A percentile compares a stretch with the other conserved stretches of the same genome.
Conservation (phyloP, 2,888 invertebrate species). For the Lithophane semibrunnea region DNA sequence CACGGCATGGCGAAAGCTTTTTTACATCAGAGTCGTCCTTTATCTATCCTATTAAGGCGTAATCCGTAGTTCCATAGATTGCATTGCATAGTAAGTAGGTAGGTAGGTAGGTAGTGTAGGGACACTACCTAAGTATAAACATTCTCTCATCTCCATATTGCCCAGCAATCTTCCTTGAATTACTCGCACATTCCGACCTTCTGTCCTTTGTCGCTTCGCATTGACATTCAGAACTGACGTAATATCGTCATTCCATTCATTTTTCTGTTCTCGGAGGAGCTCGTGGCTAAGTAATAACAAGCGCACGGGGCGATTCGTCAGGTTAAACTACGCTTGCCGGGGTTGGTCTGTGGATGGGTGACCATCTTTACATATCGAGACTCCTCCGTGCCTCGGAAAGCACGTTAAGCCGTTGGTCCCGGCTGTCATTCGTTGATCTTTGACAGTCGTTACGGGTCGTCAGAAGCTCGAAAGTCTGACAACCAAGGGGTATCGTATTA, state of each 20-base stretch:
- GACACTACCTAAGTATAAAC: background rate
- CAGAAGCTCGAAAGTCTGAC: too few relatives aligned
- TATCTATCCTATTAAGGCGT: background rate
- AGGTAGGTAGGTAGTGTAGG: background rate
- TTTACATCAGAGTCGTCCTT: background rate
- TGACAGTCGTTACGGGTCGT: too few relatives aligned
- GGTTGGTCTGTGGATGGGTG: too few relatives aligned
- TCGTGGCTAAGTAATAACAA: too few relatives aligned
- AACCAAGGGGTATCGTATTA: too few relatives aligned
- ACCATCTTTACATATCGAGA: too few relatives aligned
- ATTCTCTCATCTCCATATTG: background rate
- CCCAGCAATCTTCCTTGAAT: conserved; percentile 5
- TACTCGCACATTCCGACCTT: background rate
- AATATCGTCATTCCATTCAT: conserved; percentile 11
- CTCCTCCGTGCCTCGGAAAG: too few relatives aligned
- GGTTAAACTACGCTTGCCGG: too few relatives aligned
- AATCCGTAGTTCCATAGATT: background rate
- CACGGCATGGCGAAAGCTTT: background rate
- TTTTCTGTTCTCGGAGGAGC: conserved; percentile 1
- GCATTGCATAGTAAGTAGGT: background rate
- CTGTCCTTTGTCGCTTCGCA: conserved; percentile 5
- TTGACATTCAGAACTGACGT: conserved; percentile 23
- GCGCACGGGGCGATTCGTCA: too few relatives aligned
- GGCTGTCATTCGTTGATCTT: too few relatives aligned
- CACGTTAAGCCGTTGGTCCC: too few relatives aligned